Conservation (phyloP, 2,888 invertebrate genomes). For the Gasteruption jaculator region DNA sequence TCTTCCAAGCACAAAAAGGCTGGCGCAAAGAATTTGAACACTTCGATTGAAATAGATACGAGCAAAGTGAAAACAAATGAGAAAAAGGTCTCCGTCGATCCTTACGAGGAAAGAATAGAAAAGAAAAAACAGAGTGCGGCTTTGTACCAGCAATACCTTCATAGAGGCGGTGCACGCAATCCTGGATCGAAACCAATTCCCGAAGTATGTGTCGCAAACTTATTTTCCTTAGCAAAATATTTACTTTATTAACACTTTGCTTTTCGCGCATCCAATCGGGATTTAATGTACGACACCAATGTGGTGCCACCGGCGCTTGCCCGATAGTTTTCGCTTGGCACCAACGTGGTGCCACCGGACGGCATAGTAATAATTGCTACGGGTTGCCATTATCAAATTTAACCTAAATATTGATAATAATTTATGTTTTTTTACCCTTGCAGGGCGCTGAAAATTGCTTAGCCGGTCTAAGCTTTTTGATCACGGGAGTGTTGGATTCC, state of each 20-base stretch:
- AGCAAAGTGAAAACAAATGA: too few relatives aligned
- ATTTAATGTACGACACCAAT: too few relatives aligned
- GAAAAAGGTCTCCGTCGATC: slow-evolving; percentile 45
- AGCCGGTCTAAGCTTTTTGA: slow-evolving; percentile 65
- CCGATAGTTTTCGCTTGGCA: too few relatives aligned
- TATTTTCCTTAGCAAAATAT: slow-evolving; percentile 7
- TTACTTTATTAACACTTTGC: slow-evolving; percentile 3
- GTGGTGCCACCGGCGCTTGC: too few relatives aligned
- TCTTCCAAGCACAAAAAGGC: slow-evolving; percentile 7
- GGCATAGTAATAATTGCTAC: slow-evolving; percentile 5
- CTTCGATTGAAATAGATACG: slow-evolving; percentile 7
- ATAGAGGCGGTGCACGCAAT: slow-evolving; percentile 75
- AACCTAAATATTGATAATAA: too few relatives aligned
- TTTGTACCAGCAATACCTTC: slow-evolving; percentile 72
- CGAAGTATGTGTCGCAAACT: slow-evolving; percentile 55
- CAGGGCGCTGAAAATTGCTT: slow-evolving; percentile 72
- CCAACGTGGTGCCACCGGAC: too few relatives aligned
- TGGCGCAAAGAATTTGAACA: slow-evolving; percentile 2
- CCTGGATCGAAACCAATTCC: slow-evolving; percentile 81
- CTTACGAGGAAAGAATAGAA: slow-evolving; percentile 67
- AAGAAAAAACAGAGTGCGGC: slow-evolving; percentile 62
- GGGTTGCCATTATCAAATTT: slow-evolving; percentile 8
- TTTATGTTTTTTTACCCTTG: slow-evolving; percentile 25
- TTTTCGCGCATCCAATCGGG: slow-evolving; percentile 2
- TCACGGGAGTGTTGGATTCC: slow-evolving; percentile 86